Evolutionary conservation across 2,888 invertebrate genomes (phyloP).

Genomic region (Hirtodrosophila cameraria): DNA sequence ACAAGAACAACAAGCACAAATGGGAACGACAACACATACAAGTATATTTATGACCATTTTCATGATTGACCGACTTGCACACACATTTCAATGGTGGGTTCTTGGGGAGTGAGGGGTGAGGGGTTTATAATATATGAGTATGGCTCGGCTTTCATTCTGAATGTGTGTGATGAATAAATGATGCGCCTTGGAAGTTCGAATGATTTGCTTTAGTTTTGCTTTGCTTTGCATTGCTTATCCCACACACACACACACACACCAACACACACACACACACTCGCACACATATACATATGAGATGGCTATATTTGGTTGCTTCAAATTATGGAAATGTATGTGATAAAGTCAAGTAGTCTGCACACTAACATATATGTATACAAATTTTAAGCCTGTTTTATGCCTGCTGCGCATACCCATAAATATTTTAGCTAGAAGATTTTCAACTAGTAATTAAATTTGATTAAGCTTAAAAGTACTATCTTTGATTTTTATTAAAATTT

Average conservation of each 20-base stretch:
- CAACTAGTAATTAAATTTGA: too few species aligned
- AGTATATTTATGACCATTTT: constrained; percentile 69
- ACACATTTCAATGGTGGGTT: constrained; percentile 37
- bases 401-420: too few species aligned
- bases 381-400: too few species aligned
- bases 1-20: constrained; percentile 30
- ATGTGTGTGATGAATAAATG: constrained; percentile 77
- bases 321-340: constrained; percentile 22
- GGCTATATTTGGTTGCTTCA: constrained; percentile 13
- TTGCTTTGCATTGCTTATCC: constrained; percentile 26
- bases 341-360: constrained; percentile 33
- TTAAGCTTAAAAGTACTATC: too few species aligned
- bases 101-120: neutral
- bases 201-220: constrained; percentile 67
- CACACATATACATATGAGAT: neutral
- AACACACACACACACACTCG: constrained; percentile 1
- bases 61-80: constrained; percentile 69
- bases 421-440: too few species aligned
- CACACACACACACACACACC: constrained; percentile 5
- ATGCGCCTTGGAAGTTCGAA: constrained; percentile 68
- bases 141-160: constrained; percentile 56
- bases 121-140: constrained; percentile 52
- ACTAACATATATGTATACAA: neutral
- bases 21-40: constrained; percentile 25
- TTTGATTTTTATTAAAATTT: too few species aligned